Evolutionary conservation across 2,797 vertebrate species (phyloP).

Genomic region (Macroramphosus scolopax): DNA sequence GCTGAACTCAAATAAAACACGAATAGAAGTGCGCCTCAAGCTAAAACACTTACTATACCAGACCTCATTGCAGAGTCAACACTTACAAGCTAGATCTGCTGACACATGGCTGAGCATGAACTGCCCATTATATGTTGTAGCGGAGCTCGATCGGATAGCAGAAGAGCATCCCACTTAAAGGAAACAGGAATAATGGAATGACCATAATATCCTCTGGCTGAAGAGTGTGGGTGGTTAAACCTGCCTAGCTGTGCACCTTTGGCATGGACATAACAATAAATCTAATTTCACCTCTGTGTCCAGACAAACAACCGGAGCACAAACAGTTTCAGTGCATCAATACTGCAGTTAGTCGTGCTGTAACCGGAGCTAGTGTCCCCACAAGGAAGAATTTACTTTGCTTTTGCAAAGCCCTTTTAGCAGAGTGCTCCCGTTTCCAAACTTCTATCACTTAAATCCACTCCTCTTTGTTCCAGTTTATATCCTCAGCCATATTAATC

Average conservation of each 20-base stretch:
- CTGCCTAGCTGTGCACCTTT: no score
- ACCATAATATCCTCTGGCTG: not conserved
- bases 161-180: constrained; percentile 22
- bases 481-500: constrained; percentile 11
- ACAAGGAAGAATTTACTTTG: constrained; percentile 6
- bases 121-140: no score
- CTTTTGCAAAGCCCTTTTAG: constrained; percentile 13
- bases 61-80: not conserved
- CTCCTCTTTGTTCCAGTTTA: constrained; percentile 11
- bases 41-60: not conserved
- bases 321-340: no score
- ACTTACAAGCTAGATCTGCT: constrained; percentile 42
- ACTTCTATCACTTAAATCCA: constrained; percentile 12
- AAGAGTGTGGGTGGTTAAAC: no score
- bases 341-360: no score
- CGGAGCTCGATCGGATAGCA: no score
- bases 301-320: no score
- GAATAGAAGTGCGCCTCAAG: no score
- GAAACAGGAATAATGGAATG: constrained; percentile 14
- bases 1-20: no score
- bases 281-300: no score
- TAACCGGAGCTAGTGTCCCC: not conserved
- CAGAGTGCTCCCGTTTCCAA: not conserved
- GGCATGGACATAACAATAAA: no score
- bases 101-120: constrained; percentile 43